Evolutionary conservation across 2,797 vertebrate species (phyloP), one percentile per base, ranked within the genome.

Genomic region (Urophycis tenuis): DNA sequence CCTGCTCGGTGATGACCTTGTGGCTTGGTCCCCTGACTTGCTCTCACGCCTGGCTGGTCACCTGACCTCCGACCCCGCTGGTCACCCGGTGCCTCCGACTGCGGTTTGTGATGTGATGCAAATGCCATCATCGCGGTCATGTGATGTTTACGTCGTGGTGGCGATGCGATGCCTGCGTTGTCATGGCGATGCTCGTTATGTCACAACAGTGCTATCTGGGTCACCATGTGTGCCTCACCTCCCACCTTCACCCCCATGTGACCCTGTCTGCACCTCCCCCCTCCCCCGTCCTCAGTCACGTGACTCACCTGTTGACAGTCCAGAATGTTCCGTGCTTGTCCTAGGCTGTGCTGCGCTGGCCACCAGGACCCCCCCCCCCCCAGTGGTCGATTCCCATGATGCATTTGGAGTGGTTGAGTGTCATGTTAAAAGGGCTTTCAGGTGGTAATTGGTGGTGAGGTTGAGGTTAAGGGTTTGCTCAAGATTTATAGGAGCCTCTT

Each of bases 81-180:
- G 84, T 80, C 49, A n/a, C 49, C 49, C 86, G 86, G 60, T 81
- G 73, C 84, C 81, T 87, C 88, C 89, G 87, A 90, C 87, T 89
- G 90, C 73, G 72, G 83, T 77, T 80, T 60, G 35, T 86, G 82
- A 85, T 80, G 80, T 84, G 88, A 83, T 80, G 86, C 77, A 88
- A 86, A 89, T 89, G 87, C 85, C 81, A 34, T 80, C 69, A 22
- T 53, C 19, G 5, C 19, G 41, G 49, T n/a, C 5, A 70, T 6
- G 30, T 30, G 67, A 31, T 31, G 25, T 70, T 70, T 30, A 7
- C 29, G n/a, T 67, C 4, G 64, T 30, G n/a, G 64, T 67, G n/a
- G 64, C 14, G 64, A 67, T 49, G 17, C 2, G n/a, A n/a, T n/a
- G n/a, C n/a, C n/a, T n/a, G n/a, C 45, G n/a, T 67, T 12, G 64